Conservation (phyloP, 2,113 vertebrate species). For the Melanerpes formicivorus region DNA sequence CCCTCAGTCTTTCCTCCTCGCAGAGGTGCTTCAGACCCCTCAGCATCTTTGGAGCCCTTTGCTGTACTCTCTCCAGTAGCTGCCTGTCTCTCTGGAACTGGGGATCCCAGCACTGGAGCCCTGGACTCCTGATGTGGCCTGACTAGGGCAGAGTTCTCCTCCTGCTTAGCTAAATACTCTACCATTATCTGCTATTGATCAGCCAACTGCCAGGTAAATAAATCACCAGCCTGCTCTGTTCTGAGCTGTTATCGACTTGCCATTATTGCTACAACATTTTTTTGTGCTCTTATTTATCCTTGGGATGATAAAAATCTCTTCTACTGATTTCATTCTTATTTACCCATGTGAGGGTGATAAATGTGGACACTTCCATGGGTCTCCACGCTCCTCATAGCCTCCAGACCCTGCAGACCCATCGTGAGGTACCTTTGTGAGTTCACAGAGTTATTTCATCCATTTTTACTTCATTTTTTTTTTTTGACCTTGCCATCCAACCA, state of each 20-base stretch:
- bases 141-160: not conserved
- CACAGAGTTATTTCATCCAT: not conserved
- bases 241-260: not conserved
- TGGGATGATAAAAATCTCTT: not conserved
- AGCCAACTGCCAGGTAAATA: not conserved
- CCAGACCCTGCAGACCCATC: no score
- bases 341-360: not conserved
- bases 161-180: not conserved
- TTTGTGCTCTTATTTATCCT: not conserved
- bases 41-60: no score
- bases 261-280: not conserved
- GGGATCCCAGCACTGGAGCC: no score
- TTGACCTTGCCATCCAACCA: no score
- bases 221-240: not conserved
- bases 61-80: no score
- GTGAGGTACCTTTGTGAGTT: not conserved
- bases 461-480: not conserved
- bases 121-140: no score
- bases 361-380: accelerated
- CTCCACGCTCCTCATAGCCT: not conserved
- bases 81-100: no score
- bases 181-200: not conserved
- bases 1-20: no score
- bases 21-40: no score
- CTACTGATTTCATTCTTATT: not conserved